Percentiles rank a stretch among this genome's conserved stretches.
These are phyloP conservation scores for Carlito syrichta DNA, from an alignment of 2,113 vertebrate genomes.

Conservation along the genomic window DNA sequence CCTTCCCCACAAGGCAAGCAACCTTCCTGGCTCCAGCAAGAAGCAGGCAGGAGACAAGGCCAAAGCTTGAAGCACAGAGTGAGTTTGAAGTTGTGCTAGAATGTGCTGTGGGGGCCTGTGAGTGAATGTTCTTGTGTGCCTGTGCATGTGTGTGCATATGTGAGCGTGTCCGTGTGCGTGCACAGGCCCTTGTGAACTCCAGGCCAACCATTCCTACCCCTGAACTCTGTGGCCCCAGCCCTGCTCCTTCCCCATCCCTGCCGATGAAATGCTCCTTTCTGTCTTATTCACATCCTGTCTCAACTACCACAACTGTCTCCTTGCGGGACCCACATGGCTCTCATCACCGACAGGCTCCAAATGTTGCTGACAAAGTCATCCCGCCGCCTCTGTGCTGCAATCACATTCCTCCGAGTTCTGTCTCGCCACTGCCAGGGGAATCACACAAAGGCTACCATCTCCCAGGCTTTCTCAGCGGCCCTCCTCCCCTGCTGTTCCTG, in stretches of 20 bases:
- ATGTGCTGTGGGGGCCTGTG: background rate
- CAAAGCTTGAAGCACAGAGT: background rate
- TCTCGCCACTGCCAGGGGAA: background rate
- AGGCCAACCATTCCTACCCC: conserved; percentile 1
- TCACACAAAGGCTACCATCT: background rate
- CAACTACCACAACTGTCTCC: conserved; percentile 71
- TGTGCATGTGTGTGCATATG: background rate
- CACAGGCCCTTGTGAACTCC: background rate
- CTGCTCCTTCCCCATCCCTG: conserved; percentile 61
- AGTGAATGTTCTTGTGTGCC: background rate
- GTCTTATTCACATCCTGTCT: conserved; percentile 76
- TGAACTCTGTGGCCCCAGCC: conserved; percentile 18
- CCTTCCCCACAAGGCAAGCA: background rate
- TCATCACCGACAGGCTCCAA: conserved; percentile 73
- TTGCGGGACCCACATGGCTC: conserved; percentile 71
- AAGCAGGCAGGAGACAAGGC: background rate
- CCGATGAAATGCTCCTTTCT: conserved; percentile 72
- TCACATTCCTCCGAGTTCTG: conserved; percentile 56
- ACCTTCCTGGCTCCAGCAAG: background rate
- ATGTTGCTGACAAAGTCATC: conserved; percentile 74
- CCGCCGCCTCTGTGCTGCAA: conserved; percentile 46
- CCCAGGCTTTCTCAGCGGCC: background rate
- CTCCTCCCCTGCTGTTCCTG: background rate
- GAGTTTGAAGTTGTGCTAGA: background rate
- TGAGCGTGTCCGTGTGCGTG: background rate